These are phyloP conservation scores for Pantherophis alleghaniensis DNA, from an alignment of 2,797 vertebrate genomes.

Conservation along the genomic window DNA sequence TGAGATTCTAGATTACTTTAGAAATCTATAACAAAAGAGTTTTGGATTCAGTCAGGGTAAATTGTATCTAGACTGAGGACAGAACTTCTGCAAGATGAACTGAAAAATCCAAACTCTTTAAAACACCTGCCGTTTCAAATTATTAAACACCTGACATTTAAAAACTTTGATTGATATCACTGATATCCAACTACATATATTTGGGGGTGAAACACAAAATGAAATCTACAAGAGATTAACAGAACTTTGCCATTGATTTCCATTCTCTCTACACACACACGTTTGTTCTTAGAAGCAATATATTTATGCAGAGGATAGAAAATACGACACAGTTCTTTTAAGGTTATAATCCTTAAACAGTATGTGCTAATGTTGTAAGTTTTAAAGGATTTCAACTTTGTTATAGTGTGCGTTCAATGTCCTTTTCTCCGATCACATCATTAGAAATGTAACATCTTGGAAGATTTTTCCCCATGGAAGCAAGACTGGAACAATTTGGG, in stretches of 20 bases:
- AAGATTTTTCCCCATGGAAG: no score
- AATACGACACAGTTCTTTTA: constrained; percentile 60
- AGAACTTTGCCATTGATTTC: constrained; percentile 64
- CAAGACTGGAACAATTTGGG: no score
- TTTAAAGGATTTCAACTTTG: no score
- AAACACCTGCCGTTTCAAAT: constrained; percentile 76
- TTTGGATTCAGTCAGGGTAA: constrained; percentile 42
- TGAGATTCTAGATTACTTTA: background rate
- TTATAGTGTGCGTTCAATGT: no score
- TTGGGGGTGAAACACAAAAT: constrained; percentile 69
- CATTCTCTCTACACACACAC: background rate
- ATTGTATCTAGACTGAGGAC: constrained; percentile 25
- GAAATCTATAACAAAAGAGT: background rate
- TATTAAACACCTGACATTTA: constrained; percentile 78
- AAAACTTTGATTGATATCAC: constrained; percentile 65
- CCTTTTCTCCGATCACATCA: no score
- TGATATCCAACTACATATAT: constrained; percentile 47
- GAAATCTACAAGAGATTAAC: constrained; percentile 65
- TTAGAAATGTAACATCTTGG: no score
- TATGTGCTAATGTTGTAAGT: no score
- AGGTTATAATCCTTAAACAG: constrained; percentile 68
- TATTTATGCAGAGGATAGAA: constrained; percentile 58
- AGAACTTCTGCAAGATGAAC: constrained; percentile 65
- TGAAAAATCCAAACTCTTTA: constrained; percentile 67
- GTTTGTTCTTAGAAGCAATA: constrained; percentile 36